phyloP scores from a whole-genome alignment of 2,113 vertebrate species.

The Calyptomena viridis region DNA sequence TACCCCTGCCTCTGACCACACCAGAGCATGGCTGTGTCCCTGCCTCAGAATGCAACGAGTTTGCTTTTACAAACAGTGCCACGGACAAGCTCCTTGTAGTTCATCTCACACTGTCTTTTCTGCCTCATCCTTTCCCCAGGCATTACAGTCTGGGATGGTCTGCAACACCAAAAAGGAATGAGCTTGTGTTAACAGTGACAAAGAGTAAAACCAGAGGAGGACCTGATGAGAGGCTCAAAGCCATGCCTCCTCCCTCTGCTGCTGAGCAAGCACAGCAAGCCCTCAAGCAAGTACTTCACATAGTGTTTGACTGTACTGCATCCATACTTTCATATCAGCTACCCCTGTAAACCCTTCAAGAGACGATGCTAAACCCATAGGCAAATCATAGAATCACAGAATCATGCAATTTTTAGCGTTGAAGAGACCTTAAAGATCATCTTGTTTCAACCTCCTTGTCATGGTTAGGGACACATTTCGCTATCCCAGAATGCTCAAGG shows the following conservation, averaged over 20 bases:
- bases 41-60: accelerated
- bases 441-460: neutral
- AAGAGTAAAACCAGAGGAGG: neutral
- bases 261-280: neutral
- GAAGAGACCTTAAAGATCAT: neutral
- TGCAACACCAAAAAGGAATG: neutral
- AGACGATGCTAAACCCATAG: neutral
- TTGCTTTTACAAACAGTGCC: neutral
- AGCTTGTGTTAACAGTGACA: neutral
- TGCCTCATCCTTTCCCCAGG: neutral
- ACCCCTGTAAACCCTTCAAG: neutral
- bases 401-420: neutral
- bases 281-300: neutral
- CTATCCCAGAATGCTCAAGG: neutral
- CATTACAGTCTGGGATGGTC: neutral
- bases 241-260: neutral
- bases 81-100: neutral
- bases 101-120: neutral
- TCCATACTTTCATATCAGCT: neutral
- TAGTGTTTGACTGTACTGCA: neutral
- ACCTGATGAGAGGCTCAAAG: neutral
- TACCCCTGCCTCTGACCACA: neutral
- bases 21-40: accelerated
- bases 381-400: neutral
- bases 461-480: neutral